A percentile compares a stretch with the other conserved stretches of the same genome.
Evolutionary conservation across 2,797 vertebrate species (phyloP).

Genomic region (Pseudopleuronectes americanus): DNA sequence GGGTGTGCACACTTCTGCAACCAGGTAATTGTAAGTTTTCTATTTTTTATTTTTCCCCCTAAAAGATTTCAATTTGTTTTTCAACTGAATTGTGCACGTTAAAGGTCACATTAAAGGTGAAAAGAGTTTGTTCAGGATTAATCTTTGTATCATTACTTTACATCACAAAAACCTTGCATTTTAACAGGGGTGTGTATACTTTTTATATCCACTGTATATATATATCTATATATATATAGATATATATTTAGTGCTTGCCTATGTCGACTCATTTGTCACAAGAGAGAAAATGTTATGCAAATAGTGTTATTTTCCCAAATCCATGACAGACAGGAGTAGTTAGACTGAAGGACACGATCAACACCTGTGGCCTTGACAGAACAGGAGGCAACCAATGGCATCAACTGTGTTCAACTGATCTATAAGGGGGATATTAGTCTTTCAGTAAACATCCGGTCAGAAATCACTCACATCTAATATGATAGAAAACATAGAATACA

Average conservation of each 20-base stretch:
- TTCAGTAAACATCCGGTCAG: constrained; percentile 5
- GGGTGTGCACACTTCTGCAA: too few species aligned
- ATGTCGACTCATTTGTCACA: background rate
- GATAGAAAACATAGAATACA: background rate
- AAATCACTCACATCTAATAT: background rate
- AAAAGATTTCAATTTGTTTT: too few species aligned
- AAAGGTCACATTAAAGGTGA: too few species aligned
- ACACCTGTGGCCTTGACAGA: background rate
- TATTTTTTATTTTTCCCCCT: too few species aligned
- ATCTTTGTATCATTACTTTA: too few species aligned
- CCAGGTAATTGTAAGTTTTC: too few species aligned
- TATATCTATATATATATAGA: background rate
- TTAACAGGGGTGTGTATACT: too few species aligned
- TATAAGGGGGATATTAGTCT: background rate
- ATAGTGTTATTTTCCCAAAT: background rate
- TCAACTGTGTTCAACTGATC: background rate
- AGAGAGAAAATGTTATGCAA: background rate
- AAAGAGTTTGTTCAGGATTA: too few species aligned
- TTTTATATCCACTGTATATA: too few species aligned
- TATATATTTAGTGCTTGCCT: background rate
- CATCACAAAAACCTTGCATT: too few species aligned
- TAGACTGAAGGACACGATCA: background rate
- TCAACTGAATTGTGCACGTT: too few species aligned
- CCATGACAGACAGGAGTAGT: background rate
- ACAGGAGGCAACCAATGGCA: background rate